Evolutionary conservation across 1,140 invertebrate species (phyloP).

Genomic region (Pomacea maculata): DNA sequence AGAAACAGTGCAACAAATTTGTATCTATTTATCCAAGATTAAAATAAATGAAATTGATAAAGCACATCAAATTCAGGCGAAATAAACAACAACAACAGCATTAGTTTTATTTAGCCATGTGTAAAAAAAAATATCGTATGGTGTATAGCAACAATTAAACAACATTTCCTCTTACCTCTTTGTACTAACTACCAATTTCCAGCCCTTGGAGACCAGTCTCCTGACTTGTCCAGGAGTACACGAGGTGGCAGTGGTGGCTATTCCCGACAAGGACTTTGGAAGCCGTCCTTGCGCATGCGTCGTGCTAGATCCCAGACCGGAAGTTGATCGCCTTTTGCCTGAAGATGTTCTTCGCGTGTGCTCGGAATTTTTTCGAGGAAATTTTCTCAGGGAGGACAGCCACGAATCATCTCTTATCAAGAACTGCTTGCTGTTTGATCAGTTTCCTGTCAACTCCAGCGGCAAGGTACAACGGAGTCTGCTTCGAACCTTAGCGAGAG

Average conservation of each 20-base stretch:
- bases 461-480: neutral
- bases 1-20: no score
- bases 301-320: neutral
- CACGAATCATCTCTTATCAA: neutral
- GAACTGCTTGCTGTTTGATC: neutral
- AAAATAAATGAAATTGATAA: no score
- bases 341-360: neutral
- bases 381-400: neutral
- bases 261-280: neutral
- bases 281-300: conserved; percentile 3
- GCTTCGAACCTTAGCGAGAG: neutral
- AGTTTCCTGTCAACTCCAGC: neutral
- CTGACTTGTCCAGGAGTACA: neutral
- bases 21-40: no score
- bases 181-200: no score
- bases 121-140: no score
- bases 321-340: neutral
- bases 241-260: neutral
- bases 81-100: no score
- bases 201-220: neutral
- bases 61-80: no score
- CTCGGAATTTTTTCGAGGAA: neutral
- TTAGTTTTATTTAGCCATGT: no score
- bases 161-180: no score
- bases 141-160: no score